Evolutionary conservation across 1,140 invertebrate genomes (phyloP).

Genomic region (Caerostris extrusa): DNA sequence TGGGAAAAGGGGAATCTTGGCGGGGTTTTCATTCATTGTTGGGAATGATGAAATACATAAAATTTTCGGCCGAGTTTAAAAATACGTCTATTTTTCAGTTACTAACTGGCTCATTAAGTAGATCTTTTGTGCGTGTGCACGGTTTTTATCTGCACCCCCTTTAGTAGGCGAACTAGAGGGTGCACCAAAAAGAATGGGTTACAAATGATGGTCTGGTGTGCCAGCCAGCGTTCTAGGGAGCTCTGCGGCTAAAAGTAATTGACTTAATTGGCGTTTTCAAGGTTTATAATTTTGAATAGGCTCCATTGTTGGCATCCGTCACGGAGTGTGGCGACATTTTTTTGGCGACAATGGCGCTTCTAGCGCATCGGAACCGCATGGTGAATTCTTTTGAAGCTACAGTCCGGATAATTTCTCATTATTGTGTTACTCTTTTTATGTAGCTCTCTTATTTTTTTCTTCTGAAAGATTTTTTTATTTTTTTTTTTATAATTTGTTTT

Average conservation of each 20-base stretch:
- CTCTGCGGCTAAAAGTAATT: slow-evolving; percentile 53
- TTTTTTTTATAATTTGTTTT: background rate
- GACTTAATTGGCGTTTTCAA: slow-evolving; percentile 75
- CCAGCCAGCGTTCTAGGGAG: background rate
- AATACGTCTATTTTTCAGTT: slow-evolving; percentile 68
- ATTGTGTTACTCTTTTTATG: slow-evolving; percentile 48
- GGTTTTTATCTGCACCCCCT: slow-evolving; percentile 34
- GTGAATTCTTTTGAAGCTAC: slow-evolving; percentile 50
- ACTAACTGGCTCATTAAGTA: slow-evolving; percentile 69
- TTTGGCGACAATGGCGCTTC: slow-evolving; percentile 72
- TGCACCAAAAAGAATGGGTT: slow-evolving; percentile 41
- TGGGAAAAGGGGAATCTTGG: background rate
- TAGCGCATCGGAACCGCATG: slow-evolving; percentile 70
- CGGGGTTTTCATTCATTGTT: background rate
- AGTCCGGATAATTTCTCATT: slow-evolving; percentile 70
- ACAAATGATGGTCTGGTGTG: slow-evolving; percentile 50
- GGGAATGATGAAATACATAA: slow-evolving; percentile 54
- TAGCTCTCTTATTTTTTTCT: background rate
- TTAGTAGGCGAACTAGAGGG: background rate
- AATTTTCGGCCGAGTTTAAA: slow-evolving; percentile 47
- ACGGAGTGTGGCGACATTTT: slow-evolving; percentile 70
- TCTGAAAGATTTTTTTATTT: background rate
- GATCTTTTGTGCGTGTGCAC: slow-evolving; percentile 19
- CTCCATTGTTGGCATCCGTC: slow-evolving; percentile 63
- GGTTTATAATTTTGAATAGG: slow-evolving; percentile 72